phyloP scores from a whole-genome alignment of 2,113 vertebrate species.

The Rhinichthys klamathensis region DNA sequence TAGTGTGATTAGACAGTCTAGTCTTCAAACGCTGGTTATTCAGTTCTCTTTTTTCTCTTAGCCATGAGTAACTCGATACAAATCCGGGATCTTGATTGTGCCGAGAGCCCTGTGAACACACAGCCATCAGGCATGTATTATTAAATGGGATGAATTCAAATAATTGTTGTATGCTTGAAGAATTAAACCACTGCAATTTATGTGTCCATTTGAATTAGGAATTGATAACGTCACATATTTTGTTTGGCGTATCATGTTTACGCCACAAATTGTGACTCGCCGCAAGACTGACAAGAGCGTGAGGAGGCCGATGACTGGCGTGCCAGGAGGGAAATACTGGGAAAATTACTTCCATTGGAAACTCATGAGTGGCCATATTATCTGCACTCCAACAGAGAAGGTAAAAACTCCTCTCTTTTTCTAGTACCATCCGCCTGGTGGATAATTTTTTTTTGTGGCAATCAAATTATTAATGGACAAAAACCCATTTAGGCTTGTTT shows the following conservation, averaged over 20 bases:
- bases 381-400: conserved; percentile 21
- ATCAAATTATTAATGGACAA: conserved; percentile 4
- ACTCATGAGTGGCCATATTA: conserved; percentile 9
- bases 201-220: conserved; percentile 67
- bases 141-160: conserved; percentile 63
- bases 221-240: conserved; percentile 62
- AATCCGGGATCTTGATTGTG: conserved; percentile 65
- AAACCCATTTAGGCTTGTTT: not conserved
- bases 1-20: conserved; percentile 47
- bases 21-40: conserved; percentile 59
- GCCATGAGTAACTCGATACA: conserved; percentile 62
- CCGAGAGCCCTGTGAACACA: conserved; percentile 26
- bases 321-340: conserved; percentile 31
- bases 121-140: conserved; percentile 61
- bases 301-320: conserved; percentile 38
- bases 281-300: conserved; percentile 45
- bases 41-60: conserved; percentile 61
- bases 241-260: conserved; percentile 66
- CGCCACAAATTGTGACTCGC: conserved; percentile 55
- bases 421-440: not conserved
- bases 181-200: conserved; percentile 64
- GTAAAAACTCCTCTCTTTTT: conserved; percentile 26
- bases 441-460: not conserved
- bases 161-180: conserved; percentile 65
- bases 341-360: conserved; percentile 45